Percentiles rank a stretch among this genome's conserved stretches.
phyloP scores from a whole-genome alignment of 1,140 invertebrate genomes.

The Drosophila bipectinata region DNA sequence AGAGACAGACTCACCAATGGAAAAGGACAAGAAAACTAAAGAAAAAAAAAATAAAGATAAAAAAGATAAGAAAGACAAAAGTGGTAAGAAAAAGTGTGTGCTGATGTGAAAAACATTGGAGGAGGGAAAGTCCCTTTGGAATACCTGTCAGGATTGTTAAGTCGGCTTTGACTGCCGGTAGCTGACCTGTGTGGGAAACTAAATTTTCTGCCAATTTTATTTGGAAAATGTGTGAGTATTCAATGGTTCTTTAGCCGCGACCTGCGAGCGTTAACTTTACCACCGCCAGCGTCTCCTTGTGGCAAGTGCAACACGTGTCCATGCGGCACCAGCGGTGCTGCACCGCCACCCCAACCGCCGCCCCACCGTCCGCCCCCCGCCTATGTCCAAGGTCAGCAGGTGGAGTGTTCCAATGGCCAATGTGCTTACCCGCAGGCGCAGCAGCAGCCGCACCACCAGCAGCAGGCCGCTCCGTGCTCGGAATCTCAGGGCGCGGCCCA shows the following conservation, averaged over 20 bases:
- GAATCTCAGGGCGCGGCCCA: background rate
- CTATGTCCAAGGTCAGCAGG: background rate
- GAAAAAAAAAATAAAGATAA: background rate
- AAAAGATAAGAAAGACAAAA: background rate
- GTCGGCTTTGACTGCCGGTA: constrained; percentile 3
- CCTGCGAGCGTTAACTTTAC: background rate
- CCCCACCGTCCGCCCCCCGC: background rate
- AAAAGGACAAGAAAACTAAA: background rate
- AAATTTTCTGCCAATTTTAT: background rate
- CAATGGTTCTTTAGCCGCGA: background rate
- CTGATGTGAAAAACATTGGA: background rate
- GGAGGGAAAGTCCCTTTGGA: background rate
- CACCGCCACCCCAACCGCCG: constrained; percentile 1
- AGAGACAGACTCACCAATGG: background rate
- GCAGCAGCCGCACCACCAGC: constrained; percentile 8
- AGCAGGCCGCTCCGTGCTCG: background rate
- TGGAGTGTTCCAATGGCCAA: background rate
- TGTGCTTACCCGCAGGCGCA: background rate
- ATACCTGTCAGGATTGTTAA: constrained; percentile 6
- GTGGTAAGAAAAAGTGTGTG: background rate
- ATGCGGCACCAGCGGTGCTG: constrained; percentile 37
- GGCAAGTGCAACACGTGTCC: constrained; percentile 57
- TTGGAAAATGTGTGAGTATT: constrained; percentile 38
- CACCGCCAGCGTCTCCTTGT: constrained; percentile 38
- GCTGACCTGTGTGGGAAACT: constrained; percentile 11